Base-by-base conservation (phyloP, 2,888 invertebrate species). In the Nomada goodeniana region DNA sequence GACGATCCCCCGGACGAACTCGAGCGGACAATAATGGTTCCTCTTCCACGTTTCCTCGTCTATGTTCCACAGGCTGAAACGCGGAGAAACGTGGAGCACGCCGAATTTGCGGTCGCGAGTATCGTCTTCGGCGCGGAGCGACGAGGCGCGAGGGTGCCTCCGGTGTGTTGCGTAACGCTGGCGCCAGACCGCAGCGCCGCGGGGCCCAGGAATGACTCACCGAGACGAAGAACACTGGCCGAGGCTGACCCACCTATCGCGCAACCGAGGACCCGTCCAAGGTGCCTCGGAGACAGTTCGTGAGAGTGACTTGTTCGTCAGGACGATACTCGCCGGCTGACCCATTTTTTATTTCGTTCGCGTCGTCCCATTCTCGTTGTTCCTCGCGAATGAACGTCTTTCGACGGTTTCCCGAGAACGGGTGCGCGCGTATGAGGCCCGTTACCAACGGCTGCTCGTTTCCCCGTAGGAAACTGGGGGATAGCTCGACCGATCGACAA, bases 141-240 rank as follows among this genome's bases (percentile, higher is more conserved):
- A 15, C 47, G 47, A 47, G 15, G 71, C 80, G 74, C 74, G 73
- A 89, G 89, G 88, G 90, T 88, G 90, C 83, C 83, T 79, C 77
- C 65, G 44, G 59, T 50, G 65, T 63, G 79, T 92, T 92, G 92
- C 92, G 91, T 92, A 93, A 93, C 83, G 86, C 90, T 91, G 93
- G 93, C 93, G 93, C 93, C 93, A 92, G 90, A 87, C 89, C 88
- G 89, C 89, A 88, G 87, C 83, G 91, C 90, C 89, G 88, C 90
- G 85, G 89, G 89, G 88, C 86, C 86, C 82, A 72, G 60, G 89
- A 90, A 90, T 92, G 92, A 93, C 92, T 93, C 92, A 93, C 90
- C 91, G 89, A 88, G 90, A 88, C 84, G 86, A 86, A 88, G 86
- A 89, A 84, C 85, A 88, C 84, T 82, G 85, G 85, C 82, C 85